Evolutionary conservation across 2,888 invertebrate genomes (phyloP).

Genomic region (Emmelina monodactyla): DNA sequence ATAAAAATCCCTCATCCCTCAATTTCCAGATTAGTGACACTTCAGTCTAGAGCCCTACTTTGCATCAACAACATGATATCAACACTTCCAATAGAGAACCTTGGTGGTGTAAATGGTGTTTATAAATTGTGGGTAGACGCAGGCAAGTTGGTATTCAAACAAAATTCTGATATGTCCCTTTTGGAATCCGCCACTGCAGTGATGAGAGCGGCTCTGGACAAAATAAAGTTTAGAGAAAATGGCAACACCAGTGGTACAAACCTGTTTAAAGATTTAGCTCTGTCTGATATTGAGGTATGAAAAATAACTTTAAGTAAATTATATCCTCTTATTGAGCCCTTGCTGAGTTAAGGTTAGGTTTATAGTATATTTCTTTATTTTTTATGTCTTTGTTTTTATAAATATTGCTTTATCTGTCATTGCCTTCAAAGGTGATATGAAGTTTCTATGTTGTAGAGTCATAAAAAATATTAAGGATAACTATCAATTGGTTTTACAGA

Average conservation of each 20-base stretch:
- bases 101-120: constrained; percentile 70
- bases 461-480: neutral
- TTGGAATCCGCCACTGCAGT: constrained; percentile 76
- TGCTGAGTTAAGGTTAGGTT: too few species aligned
- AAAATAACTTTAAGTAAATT: too few species aligned
- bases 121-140: constrained; percentile 73
- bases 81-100: constrained; percentile 65
- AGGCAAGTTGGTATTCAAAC: constrained; percentile 69
- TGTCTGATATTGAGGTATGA: constrained; percentile 65
- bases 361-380: too few species aligned
- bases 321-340: too few species aligned
- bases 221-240: constrained; percentile 61
- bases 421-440: too few species aligned
- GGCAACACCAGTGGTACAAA: constrained; percentile 30
- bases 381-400: too few species aligned
- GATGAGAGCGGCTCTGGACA: constrained; percentile 77
- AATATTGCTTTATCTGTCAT: too few species aligned
- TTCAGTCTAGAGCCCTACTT: constrained; percentile 71
- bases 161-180: constrained; percentile 51
- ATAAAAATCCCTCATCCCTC: constrained; percentile 1
- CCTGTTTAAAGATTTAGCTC: constrained; percentile 62
- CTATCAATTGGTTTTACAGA: constrained; percentile 31
- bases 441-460: constrained; percentile 7
- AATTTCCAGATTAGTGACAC: constrained; percentile 50
- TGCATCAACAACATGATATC: constrained; percentile 76